Base-by-base conservation (phyloP, 92 coral and sea anemone genomes). In the Epizoanthus scotinus region DNA sequence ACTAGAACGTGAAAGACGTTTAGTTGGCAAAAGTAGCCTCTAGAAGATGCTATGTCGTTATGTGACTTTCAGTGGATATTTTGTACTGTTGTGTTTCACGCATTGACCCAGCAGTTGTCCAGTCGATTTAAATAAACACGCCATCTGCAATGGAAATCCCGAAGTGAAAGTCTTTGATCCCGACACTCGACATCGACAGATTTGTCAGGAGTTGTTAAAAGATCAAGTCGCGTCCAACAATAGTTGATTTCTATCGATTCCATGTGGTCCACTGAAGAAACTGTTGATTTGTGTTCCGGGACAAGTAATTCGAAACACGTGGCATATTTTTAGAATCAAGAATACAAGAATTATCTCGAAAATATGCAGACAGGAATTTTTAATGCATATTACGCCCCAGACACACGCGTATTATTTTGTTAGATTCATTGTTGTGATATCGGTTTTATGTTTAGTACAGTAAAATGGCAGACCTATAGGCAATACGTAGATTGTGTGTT, bases 181-280 rank as follows among this genome's bases (percentile, higher is more conserved):
- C 52, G 52, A 44, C 52, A 3, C 22, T 20, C 42, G 19, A 10
- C 27, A 26, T 6, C 13, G 65, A 3, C 26, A 60, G 34, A 63
- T 2, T 38, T 63, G 67, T 62, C 40, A 34, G 40, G 40, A 34
- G 40, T 34, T 34, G 40, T 63, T 6, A 63, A 29, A n/a, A 63
- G 69, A 63, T 63, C 69, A 63, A 63, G 68, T 4, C 15, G 40
- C 36, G 19, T 19, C 28, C 69, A 63, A 28, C 69, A 44, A 38
- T 44, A 63, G 18, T 17, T 63, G 40, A 15, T 27, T 63, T 38
- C 69, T 8, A 19, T 6, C 44, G 47, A 44, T 38, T 29, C 40
- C 28, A 38, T 14, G 7, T 63, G 26, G 3, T 63, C n/a, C 18
- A 15, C 44, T 29, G 44, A 38, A 64, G 69, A 26, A 19, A 29